Conservation (phyloP, 1,140 invertebrate genomes). For the Calliphora vicina region DNA sequence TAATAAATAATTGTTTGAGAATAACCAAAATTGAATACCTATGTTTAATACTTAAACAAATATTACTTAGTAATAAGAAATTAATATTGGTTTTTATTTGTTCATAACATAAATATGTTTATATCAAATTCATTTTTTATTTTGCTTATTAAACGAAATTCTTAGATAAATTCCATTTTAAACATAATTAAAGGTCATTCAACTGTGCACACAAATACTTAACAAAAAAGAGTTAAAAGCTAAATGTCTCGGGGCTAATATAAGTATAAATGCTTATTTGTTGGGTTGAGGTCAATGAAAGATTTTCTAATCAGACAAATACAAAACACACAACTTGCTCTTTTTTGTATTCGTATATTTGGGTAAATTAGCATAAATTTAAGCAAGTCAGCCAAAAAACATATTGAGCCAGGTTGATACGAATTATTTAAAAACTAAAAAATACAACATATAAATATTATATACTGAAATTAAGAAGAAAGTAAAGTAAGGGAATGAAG, state of each 20-base stretch:
- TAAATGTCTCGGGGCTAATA: not conserved
- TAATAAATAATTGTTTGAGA: too few relatives aligned
- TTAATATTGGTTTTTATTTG: too few relatives aligned
- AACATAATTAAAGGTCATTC: not conserved
- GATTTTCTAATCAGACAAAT: not conserved
- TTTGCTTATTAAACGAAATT: not conserved
- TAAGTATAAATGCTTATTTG: not conserved
- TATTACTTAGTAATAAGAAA: too few relatives aligned
- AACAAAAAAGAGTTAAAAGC: not conserved
- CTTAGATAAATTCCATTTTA: not conserved
- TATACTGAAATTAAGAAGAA: too few relatives aligned
- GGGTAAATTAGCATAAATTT: not conserved
- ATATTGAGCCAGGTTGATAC: too few relatives aligned
- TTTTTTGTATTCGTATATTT: not conserved
- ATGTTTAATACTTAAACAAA: too few relatives aligned
- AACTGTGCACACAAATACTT: not conserved
- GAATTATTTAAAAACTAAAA: too few relatives aligned
- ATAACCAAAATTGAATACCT: too few relatives aligned
- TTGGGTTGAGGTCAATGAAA: not conserved
- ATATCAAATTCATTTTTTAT: not conserved
- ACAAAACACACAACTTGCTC: not conserved
- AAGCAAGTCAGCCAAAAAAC: too few relatives aligned
- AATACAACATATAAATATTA: too few relatives aligned
- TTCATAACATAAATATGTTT: too few relatives aligned
- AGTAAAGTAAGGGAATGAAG: too few relatives aligned